These are phyloP conservation scores for Meiosimyza decipiens DNA, from an alignment of 2,888 invertebrate species.

Conservation along the genomic window DNA sequence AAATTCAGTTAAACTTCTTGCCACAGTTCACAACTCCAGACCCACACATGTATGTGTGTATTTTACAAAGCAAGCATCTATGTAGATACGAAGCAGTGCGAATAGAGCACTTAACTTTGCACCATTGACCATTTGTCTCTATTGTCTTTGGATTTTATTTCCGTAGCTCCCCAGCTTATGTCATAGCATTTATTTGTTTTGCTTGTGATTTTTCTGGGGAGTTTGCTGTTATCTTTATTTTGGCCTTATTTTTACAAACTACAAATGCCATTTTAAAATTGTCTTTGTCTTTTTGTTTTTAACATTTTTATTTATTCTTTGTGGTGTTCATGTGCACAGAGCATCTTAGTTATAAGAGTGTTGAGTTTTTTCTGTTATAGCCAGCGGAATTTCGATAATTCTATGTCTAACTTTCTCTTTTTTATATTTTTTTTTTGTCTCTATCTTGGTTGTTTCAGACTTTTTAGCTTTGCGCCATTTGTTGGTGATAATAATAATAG, in stretches of 20 bases:
- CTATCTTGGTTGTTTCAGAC: neutral
- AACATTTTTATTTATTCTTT: neutral
- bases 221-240: neutral
- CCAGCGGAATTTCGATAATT: neutral
- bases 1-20: neutral
- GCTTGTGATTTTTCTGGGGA: neutral
- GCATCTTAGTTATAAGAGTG: too few relatives aligned
- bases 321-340: neutral
- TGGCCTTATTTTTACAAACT: conserved; percentile 9
- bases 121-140: conserved; percentile 38
- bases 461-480: neutral
- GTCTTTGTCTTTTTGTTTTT: neutral
- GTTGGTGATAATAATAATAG: conserved; percentile 4
- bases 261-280: neutral
- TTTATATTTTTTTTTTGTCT: neutral
- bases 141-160: conserved; percentile 42
- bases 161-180: neutral
- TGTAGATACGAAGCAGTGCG: neutral
- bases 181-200: neutral
- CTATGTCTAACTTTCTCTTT: neutral
- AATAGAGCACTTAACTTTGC: conserved; percentile 37
- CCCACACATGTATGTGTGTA: neutral
- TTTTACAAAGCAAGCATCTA: neutral
- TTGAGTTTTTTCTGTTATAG: neutral
- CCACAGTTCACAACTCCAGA: neutral